Percentiles rank a stretch among this genome's conserved stretches.
Evolutionary conservation across 2,888 invertebrate species (phyloP).

Genomic region (Aporophyla lueneburgensis): DNA sequence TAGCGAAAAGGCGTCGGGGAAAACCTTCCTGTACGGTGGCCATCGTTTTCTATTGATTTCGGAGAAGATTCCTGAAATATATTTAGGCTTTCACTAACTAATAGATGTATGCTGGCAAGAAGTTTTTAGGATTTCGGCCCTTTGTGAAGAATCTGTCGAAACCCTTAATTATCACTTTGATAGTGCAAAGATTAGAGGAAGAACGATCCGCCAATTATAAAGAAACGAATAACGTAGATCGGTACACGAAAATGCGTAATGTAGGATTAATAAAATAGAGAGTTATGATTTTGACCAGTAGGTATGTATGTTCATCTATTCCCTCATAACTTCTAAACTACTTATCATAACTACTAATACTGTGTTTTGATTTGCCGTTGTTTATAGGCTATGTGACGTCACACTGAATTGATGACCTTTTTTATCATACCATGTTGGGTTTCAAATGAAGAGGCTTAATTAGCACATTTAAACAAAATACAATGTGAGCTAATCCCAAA

Average conservation of each 20-base stretch:
- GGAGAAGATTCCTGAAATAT: background rate
- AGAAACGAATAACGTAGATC: background rate
- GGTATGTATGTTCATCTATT: too few relatives aligned
- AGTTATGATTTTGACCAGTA: too few relatives aligned
- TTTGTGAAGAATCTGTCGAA: background rate
- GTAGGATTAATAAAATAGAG: background rate
- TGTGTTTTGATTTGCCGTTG: too few relatives aligned
- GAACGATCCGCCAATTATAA: background rate
- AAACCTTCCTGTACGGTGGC: slow-evolving; percentile 69
- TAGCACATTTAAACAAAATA: too few relatives aligned
- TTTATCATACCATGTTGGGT: too few relatives aligned
- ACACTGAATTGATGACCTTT: too few relatives aligned
- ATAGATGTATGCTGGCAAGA: background rate
- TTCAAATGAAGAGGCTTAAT: too few relatives aligned
- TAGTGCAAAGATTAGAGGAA: background rate
- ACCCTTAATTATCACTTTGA: background rate
- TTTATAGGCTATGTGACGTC: too few relatives aligned
- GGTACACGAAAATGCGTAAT: background rate
- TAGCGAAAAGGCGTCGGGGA: slow-evolving; percentile 67
- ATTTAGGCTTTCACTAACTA: background rate
- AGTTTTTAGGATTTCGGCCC: background rate
- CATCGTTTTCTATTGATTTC: slow-evolving; percentile 56
- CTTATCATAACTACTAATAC: too few relatives aligned
- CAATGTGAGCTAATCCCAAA: too few relatives aligned
- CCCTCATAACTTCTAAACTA: too few relatives aligned